A percentile compares a stretch with the other conserved stretches of the same genome.
phyloP scores from a whole-genome alignment of 2,888 invertebrate genomes.

The Lycaena phlaeas region DNA sequence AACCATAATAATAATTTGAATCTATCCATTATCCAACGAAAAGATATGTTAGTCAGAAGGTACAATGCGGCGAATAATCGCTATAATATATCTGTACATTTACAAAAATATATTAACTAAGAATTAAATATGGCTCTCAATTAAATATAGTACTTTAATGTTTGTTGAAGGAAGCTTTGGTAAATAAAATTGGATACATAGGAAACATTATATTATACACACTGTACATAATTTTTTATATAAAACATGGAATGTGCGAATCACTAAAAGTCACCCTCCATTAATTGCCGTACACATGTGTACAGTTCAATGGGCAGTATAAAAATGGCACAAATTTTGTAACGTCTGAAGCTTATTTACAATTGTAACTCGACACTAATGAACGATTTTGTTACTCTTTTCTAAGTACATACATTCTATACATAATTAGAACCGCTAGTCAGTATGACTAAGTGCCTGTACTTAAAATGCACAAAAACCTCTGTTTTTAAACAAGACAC shows the following conservation, averaged over 20 bases:
- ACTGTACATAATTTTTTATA: background rate
- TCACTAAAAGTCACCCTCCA: slow-evolving; percentile 1
- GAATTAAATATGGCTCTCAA: slow-evolving; percentile 47
- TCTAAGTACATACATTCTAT: slow-evolving; percentile 3
- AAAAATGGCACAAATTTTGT: slow-evolving; percentile 64
- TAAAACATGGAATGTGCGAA: slow-evolving; percentile 9
- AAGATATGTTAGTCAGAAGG: slow-evolving; percentile 31
- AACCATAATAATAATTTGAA: slow-evolving; percentile 14
- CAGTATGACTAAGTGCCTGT: background rate
- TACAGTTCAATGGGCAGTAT: slow-evolving; percentile 12
- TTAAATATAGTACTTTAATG: slow-evolving; percentile 29
- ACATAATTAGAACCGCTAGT: slow-evolving; percentile 1
- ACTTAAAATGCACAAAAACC: background rate
- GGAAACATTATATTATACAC: background rate
- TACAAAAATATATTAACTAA: slow-evolving; percentile 61
- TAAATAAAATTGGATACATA: slow-evolving; percentile 16
- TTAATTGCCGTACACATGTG: background rate
- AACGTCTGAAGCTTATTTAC: slow-evolving; percentile 26
- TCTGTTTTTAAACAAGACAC: background rate
- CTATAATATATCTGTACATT: slow-evolving; percentile 43
- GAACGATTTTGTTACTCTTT: slow-evolving; percentile 3
- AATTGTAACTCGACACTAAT: slow-evolving; percentile 9
- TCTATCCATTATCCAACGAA: no score
- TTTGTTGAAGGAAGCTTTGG: slow-evolving; percentile 36
- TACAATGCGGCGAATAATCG: slow-evolving; percentile 32